Evolutionary conservation across 2,113 vertebrate genomes (phyloP), one percentile per base, ranked within the genome.

Genomic region (Xiphophorus hellerii): DNA sequence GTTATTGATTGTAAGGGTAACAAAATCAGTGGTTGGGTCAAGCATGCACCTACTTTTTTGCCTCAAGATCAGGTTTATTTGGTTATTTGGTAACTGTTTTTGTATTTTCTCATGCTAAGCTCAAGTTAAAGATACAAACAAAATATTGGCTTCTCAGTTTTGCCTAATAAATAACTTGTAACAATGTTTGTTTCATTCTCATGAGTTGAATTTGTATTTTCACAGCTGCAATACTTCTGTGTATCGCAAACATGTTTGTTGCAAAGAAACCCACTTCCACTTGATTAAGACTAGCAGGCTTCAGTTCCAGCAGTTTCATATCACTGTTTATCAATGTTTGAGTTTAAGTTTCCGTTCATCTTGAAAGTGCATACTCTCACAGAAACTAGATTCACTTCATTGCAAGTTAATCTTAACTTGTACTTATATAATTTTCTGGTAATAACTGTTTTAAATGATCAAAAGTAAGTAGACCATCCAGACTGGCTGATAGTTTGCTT

Each of bases 271-370:
- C 9, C 27, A 77, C 76, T 80, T 82, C 44, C 51, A 71, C 71
- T 76, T 76, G 3, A 62, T 8, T 20, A 17, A 42, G 72, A 75
- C 71, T 76, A 54, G 7, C 20, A 0, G 9, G 51, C 51, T 54
- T 25, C 51, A 54, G 51, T 58, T 10, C 22, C 51, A 25, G 9
- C 25, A 58, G 51, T 58, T 58, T 58, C 51, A 58, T 58, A 58
- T 58, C 22, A n/a, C 22, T 25, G 65, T 73, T 80, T 13, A 42
- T 82, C 69, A 70, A n/a, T 61, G 28, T 77, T 75, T 51, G 51
- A 35, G 11, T 62, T 63, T 3, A 17, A 37, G 66, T 79, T 82
- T 7, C 74, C 44, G 61, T 81, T 83, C 22, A 33, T 33, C 14
- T 64, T 64, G 48, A 54, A 54, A 54, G 48, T 20, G 15, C 48